Conservation (phyloP, 2,113 vertebrate genomes). For the Spilogale gracilis region DNA sequence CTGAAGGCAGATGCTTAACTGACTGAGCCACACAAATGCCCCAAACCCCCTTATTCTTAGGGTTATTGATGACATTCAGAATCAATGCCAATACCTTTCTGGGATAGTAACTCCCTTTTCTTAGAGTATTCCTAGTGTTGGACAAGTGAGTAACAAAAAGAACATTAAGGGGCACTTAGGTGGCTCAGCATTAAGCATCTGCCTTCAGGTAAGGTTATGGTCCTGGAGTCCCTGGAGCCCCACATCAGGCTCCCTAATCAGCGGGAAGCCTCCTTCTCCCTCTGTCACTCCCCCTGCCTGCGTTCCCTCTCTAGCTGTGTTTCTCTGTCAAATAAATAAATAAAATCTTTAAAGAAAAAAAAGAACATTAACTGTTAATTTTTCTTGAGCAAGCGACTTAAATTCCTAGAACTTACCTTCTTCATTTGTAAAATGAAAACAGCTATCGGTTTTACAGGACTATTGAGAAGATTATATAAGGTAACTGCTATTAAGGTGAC, state of each 20-base stretch:
- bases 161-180: neutral
- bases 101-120: neutral
- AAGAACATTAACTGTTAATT: neutral
- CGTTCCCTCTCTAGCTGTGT: too few species aligned
- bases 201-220: too few species aligned
- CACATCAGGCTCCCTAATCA: too few species aligned
- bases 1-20: too few species aligned
- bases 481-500: neutral
- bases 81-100: neutral
- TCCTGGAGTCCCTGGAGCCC: too few species aligned
- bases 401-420: constrained; percentile 6
- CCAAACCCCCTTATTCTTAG: neutral
- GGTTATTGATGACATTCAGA: neutral
- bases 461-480: neutral
- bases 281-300: too few species aligned
- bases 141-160: neutral
- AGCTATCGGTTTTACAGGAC: neutral
- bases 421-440: constrained; percentile 18
- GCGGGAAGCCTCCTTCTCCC: too few species aligned
- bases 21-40: too few species aligned
- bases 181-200: too few species aligned
- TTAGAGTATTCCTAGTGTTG: neutral
- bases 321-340: too few species aligned
- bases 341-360: neutral
- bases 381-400: neutral